phyloP scores from a whole-genome alignment of 2,888 invertebrate species.

The Craniophora ligustri region DNA sequence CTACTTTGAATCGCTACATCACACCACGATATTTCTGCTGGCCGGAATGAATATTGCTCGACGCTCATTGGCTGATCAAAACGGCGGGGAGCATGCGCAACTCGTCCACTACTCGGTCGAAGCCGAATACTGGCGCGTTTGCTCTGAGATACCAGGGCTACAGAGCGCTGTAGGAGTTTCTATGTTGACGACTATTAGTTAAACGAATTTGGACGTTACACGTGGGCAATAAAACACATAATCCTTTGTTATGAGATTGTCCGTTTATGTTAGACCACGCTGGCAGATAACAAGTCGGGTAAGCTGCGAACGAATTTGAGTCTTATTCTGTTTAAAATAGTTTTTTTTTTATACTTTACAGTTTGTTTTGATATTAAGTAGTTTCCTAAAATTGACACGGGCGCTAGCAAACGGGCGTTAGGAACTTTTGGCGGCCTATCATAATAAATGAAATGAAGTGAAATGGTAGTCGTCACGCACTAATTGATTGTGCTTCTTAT shows the following conservation, averaged over 20 bases:
- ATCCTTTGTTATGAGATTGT: slow-evolving; percentile 41
- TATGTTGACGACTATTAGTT: slow-evolving; percentile 39
- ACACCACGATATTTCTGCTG: slow-evolving; percentile 58
- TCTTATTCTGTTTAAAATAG: slow-evolving; percentile 58
- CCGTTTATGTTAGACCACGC: slow-evolving; percentile 73
- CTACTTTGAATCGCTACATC: slow-evolving; percentile 32
- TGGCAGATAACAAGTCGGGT: slow-evolving; percentile 75
- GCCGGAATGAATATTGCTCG: slow-evolving; percentile 66
- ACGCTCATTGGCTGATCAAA: slow-evolving; percentile 79
- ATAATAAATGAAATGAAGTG: slow-evolving; percentile 45
- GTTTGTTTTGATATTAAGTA: slow-evolving; percentile 70
- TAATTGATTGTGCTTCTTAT: slow-evolving; percentile 44
- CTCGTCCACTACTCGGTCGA: slow-evolving; percentile 78
- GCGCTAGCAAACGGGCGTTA: slow-evolving; percentile 71
- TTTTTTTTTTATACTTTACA: slow-evolving; percentile 44
- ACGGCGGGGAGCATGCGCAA: slow-evolving; percentile 86
- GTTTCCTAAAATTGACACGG: slow-evolving; percentile 82
- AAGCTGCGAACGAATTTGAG: slow-evolving; percentile 57
- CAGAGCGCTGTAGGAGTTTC: slow-evolving; percentile 85
- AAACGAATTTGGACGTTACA: slow-evolving; percentile 57
- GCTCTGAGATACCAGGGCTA: slow-evolving; percentile 85
- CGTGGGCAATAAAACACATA: slow-evolving; percentile 39
- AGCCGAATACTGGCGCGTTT: slow-evolving; percentile 88
- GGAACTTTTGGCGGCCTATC: slow-evolving; percentile 66
- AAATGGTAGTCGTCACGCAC: slow-evolving; percentile 42